phyloP scores from a whole-genome alignment of 2,113 vertebrate genomes.

The Trichomycterus rosablanca region DNA sequence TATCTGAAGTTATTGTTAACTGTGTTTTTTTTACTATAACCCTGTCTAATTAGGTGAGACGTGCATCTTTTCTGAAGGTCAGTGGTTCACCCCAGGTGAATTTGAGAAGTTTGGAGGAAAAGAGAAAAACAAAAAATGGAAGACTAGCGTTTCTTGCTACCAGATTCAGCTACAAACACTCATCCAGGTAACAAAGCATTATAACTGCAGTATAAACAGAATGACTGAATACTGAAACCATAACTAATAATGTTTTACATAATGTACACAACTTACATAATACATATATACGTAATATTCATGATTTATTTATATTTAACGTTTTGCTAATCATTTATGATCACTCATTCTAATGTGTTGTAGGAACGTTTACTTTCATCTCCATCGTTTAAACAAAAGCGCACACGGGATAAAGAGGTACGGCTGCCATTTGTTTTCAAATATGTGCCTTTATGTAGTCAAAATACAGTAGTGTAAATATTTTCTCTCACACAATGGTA shows the following conservation, averaged over 20 bases:
- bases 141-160: not conserved
- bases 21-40: not conserved
- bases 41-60: constrained; percentile 36
- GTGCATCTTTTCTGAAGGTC: constrained; percentile 23
- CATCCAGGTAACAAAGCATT: constrained; percentile 45
- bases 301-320: not conserved
- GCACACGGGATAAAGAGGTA: constrained; percentile 4
- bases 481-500: no score
- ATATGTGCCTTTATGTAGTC: no score
- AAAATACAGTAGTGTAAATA: no score
- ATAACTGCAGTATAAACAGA: not conserved
- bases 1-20: not conserved
- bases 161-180: constrained; percentile 25
- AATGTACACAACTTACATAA: not conserved
- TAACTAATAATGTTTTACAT: not conserved
- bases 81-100: no score
- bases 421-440: no score
- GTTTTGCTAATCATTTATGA: not conserved
- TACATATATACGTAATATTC: no score
- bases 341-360: not conserved
- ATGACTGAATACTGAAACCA: not conserved
- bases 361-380: constrained; percentile 15
- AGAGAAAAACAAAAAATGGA: constrained; percentile 50
- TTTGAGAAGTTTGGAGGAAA: no score
- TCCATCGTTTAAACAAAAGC: constrained; percentile 3